A percentile compares a stretch with the other conserved stretches of the same genome.
These are phyloP conservation scores for Caenorhabditis imperialis DNA, from an alignment of 2,888 invertebrate species.

Conservation along the genomic window DNA sequence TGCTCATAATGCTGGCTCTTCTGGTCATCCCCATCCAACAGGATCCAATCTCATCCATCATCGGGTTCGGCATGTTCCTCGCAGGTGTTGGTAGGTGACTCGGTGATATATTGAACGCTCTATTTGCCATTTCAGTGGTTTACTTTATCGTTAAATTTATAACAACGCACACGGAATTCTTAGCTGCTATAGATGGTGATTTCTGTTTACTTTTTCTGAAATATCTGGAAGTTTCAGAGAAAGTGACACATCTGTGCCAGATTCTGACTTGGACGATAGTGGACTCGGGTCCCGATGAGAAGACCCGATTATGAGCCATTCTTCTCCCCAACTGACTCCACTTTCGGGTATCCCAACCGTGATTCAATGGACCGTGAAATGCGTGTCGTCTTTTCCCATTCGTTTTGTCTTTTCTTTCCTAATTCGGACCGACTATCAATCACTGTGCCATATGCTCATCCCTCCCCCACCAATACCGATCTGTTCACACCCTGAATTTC, in stretches of 20 bases:
- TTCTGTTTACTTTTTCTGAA: background rate
- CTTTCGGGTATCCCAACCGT: slow-evolving; percentile 9
- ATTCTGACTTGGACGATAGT: slow-evolving; percentile 60
- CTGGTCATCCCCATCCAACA: slow-evolving; percentile 60
- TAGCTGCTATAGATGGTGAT: slow-evolving; percentile 27
- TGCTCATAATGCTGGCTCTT: slow-evolving; percentile 56
- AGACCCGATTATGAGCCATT: slow-evolving; percentile 26
- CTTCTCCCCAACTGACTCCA: slow-evolving; percentile 10
- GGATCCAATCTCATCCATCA: slow-evolving; percentile 55
- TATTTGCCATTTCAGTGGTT: slow-evolving; percentile 35
- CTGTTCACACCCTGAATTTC: slow-evolving; percentile 17
- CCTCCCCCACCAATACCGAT: slow-evolving; percentile 7
- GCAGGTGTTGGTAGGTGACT: slow-evolving; percentile 57
- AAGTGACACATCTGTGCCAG: slow-evolving; percentile 54
- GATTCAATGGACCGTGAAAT: slow-evolving; percentile 42
- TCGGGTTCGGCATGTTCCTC: slow-evolving; percentile 59
- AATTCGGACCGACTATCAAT: slow-evolving; percentile 42
- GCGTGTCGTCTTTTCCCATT: slow-evolving; percentile 2
- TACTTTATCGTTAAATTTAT: slow-evolving; percentile 53
- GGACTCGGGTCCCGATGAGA: slow-evolving; percentile 44
- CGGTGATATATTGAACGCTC: too few species aligned
- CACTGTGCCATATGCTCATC: slow-evolving; percentile 43
- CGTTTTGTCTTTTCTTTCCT: slow-evolving; percentile 9
- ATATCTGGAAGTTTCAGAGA: slow-evolving; percentile 44
- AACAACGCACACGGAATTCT: slow-evolving; percentile 26